Evolutionary conservation across 2,113 vertebrate species (phyloP).

Genomic region (Mustelus asterias): DNA sequence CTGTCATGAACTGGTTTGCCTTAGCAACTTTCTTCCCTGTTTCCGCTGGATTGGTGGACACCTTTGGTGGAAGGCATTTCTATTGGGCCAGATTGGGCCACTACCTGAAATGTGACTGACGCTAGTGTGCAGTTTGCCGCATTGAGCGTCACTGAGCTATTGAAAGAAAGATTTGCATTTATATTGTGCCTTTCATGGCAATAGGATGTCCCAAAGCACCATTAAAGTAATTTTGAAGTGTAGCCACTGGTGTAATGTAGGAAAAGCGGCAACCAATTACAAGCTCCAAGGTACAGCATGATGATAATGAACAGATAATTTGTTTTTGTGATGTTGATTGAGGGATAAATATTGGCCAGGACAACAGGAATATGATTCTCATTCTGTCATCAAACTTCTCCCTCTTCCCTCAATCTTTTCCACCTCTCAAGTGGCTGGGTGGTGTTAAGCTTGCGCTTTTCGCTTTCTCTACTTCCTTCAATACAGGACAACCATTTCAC

Average conservation of each 20-base stretch:
- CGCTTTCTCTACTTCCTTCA: background rate
- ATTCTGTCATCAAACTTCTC: background rate
- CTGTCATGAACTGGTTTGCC: background rate
- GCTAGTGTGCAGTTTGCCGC: background rate
- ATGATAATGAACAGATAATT: background rate
- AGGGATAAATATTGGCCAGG: background rate
- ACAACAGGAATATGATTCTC: background rate
- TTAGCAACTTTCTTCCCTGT: background rate
- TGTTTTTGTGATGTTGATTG: background rate
- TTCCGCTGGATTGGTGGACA: background rate
- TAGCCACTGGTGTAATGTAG: background rate
- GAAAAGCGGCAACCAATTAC: background rate
- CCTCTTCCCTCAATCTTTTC: background rate
- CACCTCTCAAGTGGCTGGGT: background rate
- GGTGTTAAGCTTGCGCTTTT: background rate
- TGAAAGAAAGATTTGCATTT: background rate
- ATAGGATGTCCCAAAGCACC: background rate
- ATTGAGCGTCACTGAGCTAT: background rate
- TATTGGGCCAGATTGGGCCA: background rate
- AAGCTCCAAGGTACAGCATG: background rate
- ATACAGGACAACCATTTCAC: background rate
- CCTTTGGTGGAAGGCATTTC: background rate
- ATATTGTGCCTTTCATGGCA: background rate
- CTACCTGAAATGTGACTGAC: background rate
- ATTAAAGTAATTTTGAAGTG: background rate